phyloP scores from a whole-genome alignment of 2,888 invertebrate genomes.

The Thera obeliscata region DNA sequence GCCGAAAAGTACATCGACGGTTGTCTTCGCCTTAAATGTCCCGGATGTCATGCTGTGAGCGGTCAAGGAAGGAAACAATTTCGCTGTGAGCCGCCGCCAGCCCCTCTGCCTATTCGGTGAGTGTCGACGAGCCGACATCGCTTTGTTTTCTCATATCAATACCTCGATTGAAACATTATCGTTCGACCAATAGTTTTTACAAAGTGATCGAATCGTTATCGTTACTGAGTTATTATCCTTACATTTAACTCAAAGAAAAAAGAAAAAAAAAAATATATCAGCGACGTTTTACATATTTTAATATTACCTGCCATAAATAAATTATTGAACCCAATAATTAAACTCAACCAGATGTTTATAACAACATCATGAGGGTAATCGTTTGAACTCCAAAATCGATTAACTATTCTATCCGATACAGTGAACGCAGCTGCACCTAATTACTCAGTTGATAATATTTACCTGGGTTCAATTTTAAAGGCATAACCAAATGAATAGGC shows the following conservation, averaged over 20 bases:
- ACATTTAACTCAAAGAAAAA: neutral
- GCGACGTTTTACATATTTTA: too few species aligned
- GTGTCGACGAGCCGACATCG: neutral
- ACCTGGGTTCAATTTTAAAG: neutral
- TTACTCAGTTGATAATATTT: neutral
- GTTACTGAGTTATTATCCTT: too few species aligned
- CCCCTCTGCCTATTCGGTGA: neutral
- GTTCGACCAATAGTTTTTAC: neutral
- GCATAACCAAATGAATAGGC: neutral
- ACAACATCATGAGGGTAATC: neutral
- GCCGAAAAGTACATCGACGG: too few species aligned
- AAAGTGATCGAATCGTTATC: neutral
- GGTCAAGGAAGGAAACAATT: conserved; percentile 28
- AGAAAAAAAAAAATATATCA: too few species aligned
- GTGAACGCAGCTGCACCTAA: neutral
- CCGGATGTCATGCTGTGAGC: conserved; percentile 8
- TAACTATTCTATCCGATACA: neutral
- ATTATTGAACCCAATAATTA: too few species aligned
- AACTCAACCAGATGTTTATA: too few species aligned
- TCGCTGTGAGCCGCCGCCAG: neutral
- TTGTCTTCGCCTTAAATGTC: neutral
- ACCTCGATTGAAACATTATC: neutral
- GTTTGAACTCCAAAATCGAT: neutral
- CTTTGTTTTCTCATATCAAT: conserved; percentile 6
- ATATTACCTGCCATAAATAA: too few species aligned